phyloP scores from a whole-genome alignment of 2,888 invertebrate genomes.

The Drosophila pegasa region DNA sequence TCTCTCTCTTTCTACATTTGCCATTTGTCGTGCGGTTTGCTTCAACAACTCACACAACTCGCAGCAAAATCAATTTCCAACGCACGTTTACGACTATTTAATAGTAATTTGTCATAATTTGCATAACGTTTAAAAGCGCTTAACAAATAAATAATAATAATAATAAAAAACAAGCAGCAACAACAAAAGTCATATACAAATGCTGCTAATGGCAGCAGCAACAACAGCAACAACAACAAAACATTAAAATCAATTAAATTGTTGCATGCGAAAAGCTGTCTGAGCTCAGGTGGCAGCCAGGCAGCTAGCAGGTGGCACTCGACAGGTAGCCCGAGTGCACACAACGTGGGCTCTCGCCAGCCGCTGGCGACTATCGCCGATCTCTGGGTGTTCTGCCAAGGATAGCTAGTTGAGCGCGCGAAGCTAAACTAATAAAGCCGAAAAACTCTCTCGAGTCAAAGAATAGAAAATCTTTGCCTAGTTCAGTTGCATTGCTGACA shows the following conservation, averaged over 20 bases:
- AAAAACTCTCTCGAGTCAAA: slow-evolving; percentile 12
- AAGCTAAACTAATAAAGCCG: background rate
- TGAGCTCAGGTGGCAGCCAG: slow-evolving; percentile 3
- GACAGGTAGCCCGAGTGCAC: background rate
- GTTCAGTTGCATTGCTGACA: slow-evolving; percentile 14
- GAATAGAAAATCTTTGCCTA: slow-evolving; percentile 9
- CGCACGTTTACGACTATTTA: slow-evolving; percentile 82
- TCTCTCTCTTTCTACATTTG: background rate
- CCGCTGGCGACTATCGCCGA: too few species aligned
- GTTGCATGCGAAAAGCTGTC: slow-evolving; percentile 59
- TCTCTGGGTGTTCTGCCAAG: slow-evolving; percentile 39
- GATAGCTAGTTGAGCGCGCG: slow-evolving; percentile 35
- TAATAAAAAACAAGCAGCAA: slow-evolving; percentile 39
- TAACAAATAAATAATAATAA: slow-evolving; percentile 62
- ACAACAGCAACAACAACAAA: slow-evolving; percentile 18
- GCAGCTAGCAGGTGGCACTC: background rate
- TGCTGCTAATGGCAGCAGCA: slow-evolving; percentile 24
- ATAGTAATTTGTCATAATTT: slow-evolving; percentile 83
- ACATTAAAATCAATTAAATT: slow-evolving; percentile 70
- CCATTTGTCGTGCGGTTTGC: slow-evolving; percentile 9
- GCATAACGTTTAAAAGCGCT: slow-evolving; percentile 82
- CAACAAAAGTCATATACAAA: slow-evolving; percentile 25
- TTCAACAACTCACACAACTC: slow-evolving; percentile 16
- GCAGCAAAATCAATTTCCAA: slow-evolving; percentile 66
- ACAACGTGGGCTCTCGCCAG: background rate